Evolutionary conservation across 64 coral and sea anemone genomes (phyloP), one percentile per base, ranked within the genome.

Genomic region (Montipora sp.): DNA sequence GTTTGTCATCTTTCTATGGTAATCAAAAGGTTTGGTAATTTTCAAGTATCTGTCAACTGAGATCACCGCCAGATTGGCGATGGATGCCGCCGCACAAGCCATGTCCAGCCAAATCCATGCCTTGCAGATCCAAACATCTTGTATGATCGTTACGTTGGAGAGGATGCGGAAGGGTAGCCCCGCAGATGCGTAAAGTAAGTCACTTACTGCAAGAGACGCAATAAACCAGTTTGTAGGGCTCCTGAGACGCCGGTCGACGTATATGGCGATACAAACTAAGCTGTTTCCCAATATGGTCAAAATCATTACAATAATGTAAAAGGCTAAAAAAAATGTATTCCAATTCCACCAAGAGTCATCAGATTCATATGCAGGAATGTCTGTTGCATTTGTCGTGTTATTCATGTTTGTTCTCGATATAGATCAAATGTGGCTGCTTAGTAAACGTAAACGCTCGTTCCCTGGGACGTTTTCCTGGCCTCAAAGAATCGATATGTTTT

Each of bases 211-310:
- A 36, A 98, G 43, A 12, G 87, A 93, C 24, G 92, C 95, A 19
- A 98, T 93, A 71, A 98, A 98, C 95, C 95, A 98, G 47, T 98
- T 98, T 0, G 95, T 98, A 11, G 89, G 91, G 73, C 92, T 98
- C 48, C 95, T 73, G 19, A 98, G 60, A n/a, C 95, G 90, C 7
- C 63, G 60, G 80, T 98, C 95, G 45, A 94, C 45, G 16, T 94
- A 98, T 49, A 98, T 94, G 74, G 95, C 92, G 2, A 91, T 78
- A 75, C 95, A 98, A 9, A 98, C 95, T 43, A 98, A 75, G 9
- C 83, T 89, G 75, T 98, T 98, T 36, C 95, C 95, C 8, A 74
- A 75, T 14, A 98, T 83, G 75, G 95, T 98, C 1, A 85, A 44
- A 7, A 94, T 57, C 18, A 98, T 60, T 3, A 98, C 57, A 3